phyloP scores from a whole-genome alignment of 2,113 vertebrate genomes.

The Falco punctatus region DNA sequence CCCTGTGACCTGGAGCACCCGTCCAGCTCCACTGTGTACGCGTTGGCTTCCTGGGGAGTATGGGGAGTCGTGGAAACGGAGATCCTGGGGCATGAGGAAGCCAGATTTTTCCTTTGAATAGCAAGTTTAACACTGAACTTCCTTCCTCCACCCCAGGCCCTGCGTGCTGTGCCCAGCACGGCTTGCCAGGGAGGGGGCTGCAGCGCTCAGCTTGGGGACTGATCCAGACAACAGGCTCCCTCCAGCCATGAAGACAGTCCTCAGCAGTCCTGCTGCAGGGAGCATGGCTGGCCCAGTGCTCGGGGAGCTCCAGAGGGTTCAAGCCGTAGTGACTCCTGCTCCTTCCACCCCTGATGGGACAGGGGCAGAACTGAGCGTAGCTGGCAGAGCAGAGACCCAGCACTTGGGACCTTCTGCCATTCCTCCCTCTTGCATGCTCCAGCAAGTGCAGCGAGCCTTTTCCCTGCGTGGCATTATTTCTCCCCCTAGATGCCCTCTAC shows the following conservation, averaged over 20 bases:
- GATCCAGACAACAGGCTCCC: background rate
- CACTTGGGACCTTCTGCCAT: background rate
- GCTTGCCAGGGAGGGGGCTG: background rate
- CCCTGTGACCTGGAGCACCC: background rate
- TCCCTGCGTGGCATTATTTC: background rate
- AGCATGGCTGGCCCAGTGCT: background rate
- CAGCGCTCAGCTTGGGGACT: background rate
- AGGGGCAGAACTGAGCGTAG: background rate
- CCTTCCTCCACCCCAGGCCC: background rate
- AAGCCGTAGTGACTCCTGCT: background rate
- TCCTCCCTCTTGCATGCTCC: background rate
- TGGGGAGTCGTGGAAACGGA: fast-evolving
- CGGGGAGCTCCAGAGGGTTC: background rate
- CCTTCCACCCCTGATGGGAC: background rate
- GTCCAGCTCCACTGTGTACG: fast-evolving
- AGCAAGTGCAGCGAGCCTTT: background rate
- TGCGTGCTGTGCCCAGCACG: background rate
- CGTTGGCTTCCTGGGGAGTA: background rate
- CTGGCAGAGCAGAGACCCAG: background rate
- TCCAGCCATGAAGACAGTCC: background rate
- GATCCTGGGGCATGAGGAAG: background rate
- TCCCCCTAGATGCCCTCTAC: background rate
- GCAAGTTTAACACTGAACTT: background rate
- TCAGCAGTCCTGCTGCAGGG: fast-evolving
- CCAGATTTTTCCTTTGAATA: background rate